These are phyloP conservation scores for Sinelater perroti DNA, from an alignment of 2,888 invertebrate genomes.

Conservation along the genomic window DNA sequence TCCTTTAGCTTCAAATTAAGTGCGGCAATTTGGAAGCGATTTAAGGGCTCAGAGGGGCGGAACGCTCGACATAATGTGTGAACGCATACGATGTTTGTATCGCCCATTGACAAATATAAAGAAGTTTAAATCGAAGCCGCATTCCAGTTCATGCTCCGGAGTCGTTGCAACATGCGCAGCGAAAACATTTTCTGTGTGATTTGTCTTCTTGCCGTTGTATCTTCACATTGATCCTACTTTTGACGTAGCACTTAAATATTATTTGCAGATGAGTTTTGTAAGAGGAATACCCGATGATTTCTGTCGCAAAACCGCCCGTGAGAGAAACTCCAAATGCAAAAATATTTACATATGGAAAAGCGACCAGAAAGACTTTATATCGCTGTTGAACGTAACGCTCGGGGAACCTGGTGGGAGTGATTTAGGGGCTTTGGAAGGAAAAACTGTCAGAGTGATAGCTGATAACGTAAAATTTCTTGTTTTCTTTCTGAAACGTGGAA, in stretches of 20 bases:
- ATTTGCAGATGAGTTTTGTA: constrained; percentile 38
- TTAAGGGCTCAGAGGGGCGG: constrained; percentile 20
- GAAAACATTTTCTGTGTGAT: constrained; percentile 17
- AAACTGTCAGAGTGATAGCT: constrained; percentile 51
- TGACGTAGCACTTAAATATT: constrained; percentile 10
- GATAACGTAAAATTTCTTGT: constrained; percentile 49
- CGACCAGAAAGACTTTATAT: constrained; percentile 44
- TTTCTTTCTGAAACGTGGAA: constrained; percentile 8
- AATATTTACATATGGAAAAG: constrained; percentile 49
- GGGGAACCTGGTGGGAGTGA: constrained; percentile 36
- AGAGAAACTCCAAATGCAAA: constrained; percentile 43
- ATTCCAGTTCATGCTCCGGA: constrained; percentile 5
- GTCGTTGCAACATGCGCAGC: constrained; percentile 17
- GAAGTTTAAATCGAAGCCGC: constrained; percentile 13
- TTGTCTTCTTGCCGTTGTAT: constrained; percentile 30
- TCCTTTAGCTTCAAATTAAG: constrained; percentile 3
- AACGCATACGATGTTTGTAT: constrained; percentile 17
- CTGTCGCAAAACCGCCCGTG: constrained; percentile 36
- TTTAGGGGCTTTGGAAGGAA: constrained; percentile 47
- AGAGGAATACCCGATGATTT: constrained; percentile 35
- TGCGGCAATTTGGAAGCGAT: constrained; percentile 9
- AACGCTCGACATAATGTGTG: constrained; percentile 34
- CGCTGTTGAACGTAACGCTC: constrained; percentile 43
- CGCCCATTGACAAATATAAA: constrained; percentile 5
- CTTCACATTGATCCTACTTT: constrained; percentile 12